Conservation (phyloP, 2,797 vertebrate genomes). For the Zalophus californianus region DNA sequence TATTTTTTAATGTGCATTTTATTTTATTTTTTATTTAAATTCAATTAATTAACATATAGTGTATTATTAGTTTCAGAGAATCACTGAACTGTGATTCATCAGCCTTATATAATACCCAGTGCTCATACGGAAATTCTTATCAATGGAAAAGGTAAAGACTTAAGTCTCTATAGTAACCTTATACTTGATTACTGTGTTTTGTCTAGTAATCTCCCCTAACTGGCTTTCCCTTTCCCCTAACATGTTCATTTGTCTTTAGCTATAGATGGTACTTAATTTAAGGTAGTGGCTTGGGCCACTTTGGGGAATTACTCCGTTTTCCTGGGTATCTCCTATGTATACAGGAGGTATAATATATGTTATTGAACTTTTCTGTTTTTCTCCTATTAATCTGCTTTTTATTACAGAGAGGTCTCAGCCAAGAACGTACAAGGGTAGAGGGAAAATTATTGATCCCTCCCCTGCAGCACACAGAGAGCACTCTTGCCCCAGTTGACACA, state of each 20-base stretch:
- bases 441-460: neutral
- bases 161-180: neutral
- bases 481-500: neutral
- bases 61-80: neutral
- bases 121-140: neutral
- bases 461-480: neutral
- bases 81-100: neutral
- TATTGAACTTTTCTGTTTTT: neutral
- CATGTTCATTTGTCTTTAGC: neutral
- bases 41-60: too few relatives aligned
- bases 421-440: neutral
- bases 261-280: neutral
- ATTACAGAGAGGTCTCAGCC: neutral
- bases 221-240: neutral
- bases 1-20: too few relatives aligned
- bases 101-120: neutral
- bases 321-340: neutral
- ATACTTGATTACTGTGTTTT: neutral
- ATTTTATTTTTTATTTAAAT: too few relatives aligned
- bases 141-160: neutral
- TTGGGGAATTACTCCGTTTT: neutral
- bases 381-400: neutral
- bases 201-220: neutral
- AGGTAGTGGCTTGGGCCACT: neutral
- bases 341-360: neutral